phyloP scores from a whole-genome alignment of 2,113 vertebrate genomes.

The Monarcha castaneiventris region DNA sequence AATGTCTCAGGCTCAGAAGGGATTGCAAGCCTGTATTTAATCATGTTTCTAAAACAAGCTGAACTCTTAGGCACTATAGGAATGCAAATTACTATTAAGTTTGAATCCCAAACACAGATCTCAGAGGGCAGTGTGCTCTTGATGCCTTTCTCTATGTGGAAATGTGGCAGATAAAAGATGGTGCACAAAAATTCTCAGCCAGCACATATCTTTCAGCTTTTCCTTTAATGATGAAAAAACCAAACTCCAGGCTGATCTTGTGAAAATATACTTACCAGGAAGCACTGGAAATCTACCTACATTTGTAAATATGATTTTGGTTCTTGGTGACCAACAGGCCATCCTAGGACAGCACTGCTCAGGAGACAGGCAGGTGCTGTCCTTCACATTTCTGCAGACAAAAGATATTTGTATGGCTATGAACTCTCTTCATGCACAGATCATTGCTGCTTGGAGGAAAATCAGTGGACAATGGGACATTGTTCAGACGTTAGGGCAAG shows the following conservation, averaged over 20 bases:
- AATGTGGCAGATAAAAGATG: neutral
- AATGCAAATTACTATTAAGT: constrained; percentile 8
- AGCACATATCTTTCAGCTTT: neutral
- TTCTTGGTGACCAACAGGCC: neutral
- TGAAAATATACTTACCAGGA: neutral
- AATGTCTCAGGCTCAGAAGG: neutral
- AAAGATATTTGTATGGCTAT: neutral
- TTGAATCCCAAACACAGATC: neutral
- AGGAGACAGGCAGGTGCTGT: too few species aligned
- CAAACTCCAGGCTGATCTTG: neutral
- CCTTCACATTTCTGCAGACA: rapidly evolving
- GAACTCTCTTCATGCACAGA: neutral
- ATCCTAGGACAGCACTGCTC: neutral
- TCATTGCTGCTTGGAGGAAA: neutral
- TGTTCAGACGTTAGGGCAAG: neutral
- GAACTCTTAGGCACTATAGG: neutral
- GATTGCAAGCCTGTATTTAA: constrained; percentile 7
- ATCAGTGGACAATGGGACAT: neutral
- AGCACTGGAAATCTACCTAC: neutral
- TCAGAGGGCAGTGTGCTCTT: neutral
- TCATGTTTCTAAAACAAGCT: constrained; percentile 6
- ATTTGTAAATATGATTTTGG: neutral
- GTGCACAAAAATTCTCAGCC: neutral
- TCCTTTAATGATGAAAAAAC: neutral
- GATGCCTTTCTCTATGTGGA: neutral